Evolutionary conservation across 2,888 invertebrate genomes (phyloP).

Genomic region (Erpobdella octoculata): DNA sequence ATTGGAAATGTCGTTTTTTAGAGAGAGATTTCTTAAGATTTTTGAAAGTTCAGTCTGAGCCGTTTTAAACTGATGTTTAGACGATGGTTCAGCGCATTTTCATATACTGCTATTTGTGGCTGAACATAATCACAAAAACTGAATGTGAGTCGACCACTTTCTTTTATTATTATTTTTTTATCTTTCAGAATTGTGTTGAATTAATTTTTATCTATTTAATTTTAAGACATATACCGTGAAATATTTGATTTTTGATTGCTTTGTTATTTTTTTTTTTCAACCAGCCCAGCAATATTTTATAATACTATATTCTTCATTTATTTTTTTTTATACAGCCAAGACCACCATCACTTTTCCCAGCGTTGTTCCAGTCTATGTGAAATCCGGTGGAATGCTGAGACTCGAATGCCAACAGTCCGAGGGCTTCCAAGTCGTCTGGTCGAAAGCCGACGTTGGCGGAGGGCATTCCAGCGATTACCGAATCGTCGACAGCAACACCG

Average conservation of each 20-base stretch:
- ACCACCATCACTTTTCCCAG: constrained; percentile 19
- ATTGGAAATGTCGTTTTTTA: too few relatives aligned
- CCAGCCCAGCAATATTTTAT: too few relatives aligned
- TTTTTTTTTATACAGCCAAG: constrained; percentile 14
- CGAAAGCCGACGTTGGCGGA: neutral
- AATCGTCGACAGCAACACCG: constrained; percentile 13
- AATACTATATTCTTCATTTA: too few relatives aligned
- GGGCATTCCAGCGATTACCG: constrained; percentile 4
- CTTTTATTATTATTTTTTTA: neutral
- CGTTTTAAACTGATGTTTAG: constrained; percentile 12
- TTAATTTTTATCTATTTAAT: too few relatives aligned
- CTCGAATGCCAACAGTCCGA: constrained; percentile 22
- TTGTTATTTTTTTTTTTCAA: too few relatives aligned
- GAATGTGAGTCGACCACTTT: neutral
- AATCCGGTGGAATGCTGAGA: constrained; percentile 19
- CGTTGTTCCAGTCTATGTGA: constrained; percentile 22
- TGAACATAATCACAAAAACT: neutral
- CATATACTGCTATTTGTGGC: constrained; percentile 7
- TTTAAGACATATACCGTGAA: too few relatives aligned
- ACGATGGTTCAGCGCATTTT: constrained; percentile 14
- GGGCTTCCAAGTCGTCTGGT: constrained; percentile 25
- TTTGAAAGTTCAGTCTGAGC: neutral
- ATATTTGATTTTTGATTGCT: too few relatives aligned
- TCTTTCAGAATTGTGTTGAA: neutral
- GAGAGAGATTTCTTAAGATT: too few relatives aligned